phyloP scores from a whole-genome alignment of 2,888 invertebrate species.

The Drosophila monieri region DNA sequence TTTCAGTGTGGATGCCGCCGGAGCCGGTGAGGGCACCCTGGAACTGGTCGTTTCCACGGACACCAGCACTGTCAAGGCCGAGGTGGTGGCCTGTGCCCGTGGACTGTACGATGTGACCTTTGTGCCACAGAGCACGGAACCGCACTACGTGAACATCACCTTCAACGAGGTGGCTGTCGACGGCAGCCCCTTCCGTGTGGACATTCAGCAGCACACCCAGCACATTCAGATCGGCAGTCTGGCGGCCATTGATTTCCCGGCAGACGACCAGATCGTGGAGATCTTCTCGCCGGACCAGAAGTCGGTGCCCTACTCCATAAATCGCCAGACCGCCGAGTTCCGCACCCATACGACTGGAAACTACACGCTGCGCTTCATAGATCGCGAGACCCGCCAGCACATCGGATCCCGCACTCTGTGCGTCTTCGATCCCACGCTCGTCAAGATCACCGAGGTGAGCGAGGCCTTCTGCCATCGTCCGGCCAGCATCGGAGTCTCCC shows the following conservation, averaged over 20 bases:
- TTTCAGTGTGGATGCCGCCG: slow-evolving; percentile 96
- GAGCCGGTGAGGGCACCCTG: slow-evolving; percentile 96
- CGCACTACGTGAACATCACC: slow-evolving; percentile 96
- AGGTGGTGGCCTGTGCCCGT: slow-evolving; percentile 93
- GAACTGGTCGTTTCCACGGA: slow-evolving; percentile 96
- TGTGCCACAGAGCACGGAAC: slow-evolving; percentile 93
- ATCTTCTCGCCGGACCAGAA: slow-evolving; percentile 88
- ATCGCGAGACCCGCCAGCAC: slow-evolving; percentile 86
- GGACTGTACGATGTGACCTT: slow-evolving; percentile 97
- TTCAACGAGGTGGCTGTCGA: slow-evolving; percentile 96
- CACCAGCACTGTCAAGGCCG: slow-evolving; percentile 95
- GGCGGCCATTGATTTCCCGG: slow-evolving; percentile 87
- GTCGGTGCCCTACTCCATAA: slow-evolving; percentile 86
- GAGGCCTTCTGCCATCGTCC: slow-evolving; percentile 93
- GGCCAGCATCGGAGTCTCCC: slow-evolving; percentile 91
- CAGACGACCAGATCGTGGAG: slow-evolving; percentile 87
- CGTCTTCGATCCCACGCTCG: slow-evolving; percentile 90
- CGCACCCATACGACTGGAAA: slow-evolving; percentile 90
- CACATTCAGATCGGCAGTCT: slow-evolving; percentile 88
- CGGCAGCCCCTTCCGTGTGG: slow-evolving; percentile 95
- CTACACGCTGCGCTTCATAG: slow-evolving; percentile 89
- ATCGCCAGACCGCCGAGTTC: slow-evolving; percentile 89
- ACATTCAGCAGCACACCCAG: slow-evolving; percentile 89
- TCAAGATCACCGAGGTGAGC: slow-evolving; percentile 89
- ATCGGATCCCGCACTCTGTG: slow-evolving; percentile 89